A percentile compares a stretch with the other conserved stretches of the same genome.
phyloP scores from a whole-genome alignment of 2,113 vertebrate species.

The Aleadryas rufinucha region DNA sequence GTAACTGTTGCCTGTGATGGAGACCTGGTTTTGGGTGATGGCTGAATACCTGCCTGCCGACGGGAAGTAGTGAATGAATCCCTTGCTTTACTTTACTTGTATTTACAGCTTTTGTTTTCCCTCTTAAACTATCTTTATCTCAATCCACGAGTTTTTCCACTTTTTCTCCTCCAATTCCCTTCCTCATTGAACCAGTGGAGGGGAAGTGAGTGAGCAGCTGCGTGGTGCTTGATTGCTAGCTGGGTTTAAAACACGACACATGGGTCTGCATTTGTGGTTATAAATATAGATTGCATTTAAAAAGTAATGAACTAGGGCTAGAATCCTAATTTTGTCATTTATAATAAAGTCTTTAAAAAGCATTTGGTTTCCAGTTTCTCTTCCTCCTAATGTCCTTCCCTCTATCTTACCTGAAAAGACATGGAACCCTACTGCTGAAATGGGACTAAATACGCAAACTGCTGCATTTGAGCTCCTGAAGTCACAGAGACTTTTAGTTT shows the following conservation, averaged over 20 bases:
- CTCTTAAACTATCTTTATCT: background rate
- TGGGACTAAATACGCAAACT: background rate
- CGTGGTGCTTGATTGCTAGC: background rate
- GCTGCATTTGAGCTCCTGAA: background rate
- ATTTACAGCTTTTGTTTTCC: background rate
- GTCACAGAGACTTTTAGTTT: background rate
- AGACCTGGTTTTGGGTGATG: background rate
- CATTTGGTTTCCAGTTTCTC: background rate
- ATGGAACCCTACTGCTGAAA: background rate
- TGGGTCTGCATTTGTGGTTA: background rate
- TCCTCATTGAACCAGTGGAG: background rate
- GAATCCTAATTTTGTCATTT: background rate
- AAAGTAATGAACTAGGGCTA: background rate
- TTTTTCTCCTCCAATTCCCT: background rate
- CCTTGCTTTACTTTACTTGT: background rate
- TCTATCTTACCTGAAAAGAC: background rate
- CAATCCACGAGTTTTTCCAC: background rate
- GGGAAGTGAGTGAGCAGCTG: background rate
- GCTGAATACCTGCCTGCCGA: background rate
- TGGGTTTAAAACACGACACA: background rate
- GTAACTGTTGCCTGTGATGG: background rate
- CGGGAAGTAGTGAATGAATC: background rate
- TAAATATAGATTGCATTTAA: background rate
- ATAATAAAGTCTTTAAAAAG: background rate
- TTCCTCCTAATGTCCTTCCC: accelerated